These are phyloP conservation scores for Gouania willdenowi DNA, from an alignment of 2,797 vertebrate species.

Conservation along the genomic window DNA sequence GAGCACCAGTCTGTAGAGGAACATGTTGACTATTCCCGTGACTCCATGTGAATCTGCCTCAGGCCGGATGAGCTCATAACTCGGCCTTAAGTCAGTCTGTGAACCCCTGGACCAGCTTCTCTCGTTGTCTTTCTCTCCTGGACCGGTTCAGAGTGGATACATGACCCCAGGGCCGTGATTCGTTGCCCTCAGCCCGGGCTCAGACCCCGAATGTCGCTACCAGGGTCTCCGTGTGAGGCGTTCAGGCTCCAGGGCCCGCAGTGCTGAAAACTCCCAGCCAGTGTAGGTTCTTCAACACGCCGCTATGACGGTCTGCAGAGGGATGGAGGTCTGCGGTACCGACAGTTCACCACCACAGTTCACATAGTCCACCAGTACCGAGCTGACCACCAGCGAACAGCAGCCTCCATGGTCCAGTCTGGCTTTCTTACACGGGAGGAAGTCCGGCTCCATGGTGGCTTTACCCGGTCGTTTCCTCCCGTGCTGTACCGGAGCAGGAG, in stretches of 20 bases:
- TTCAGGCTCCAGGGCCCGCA: not conserved
- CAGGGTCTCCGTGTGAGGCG: not conserved
- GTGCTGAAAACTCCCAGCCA: not conserved
- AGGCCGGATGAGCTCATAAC: not conserved
- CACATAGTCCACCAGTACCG: constrained; percentile 42
- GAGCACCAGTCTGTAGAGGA: too few relatives aligned
- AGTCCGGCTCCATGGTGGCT: constrained; percentile 65
- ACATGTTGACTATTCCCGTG: not conserved
- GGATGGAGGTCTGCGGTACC: constrained; percentile 15
- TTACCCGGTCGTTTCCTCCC: constrained; percentile 54
- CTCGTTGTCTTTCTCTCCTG: too few relatives aligned
- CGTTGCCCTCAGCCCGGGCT: not conserved
- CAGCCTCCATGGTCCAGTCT: constrained; percentile 30
- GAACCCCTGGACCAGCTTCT: too few relatives aligned
- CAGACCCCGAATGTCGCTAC: too few relatives aligned
- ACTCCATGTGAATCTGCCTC: not conserved
- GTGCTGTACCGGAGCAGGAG: not conserved
- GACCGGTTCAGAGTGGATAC: not conserved
- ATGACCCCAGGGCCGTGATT: not conserved
- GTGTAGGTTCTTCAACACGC: constrained; percentile 36
- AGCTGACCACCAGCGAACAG: not conserved
- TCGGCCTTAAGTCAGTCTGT: constrained; percentile 19
- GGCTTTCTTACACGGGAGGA: constrained; percentile 63
- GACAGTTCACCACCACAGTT: constrained; percentile 36
- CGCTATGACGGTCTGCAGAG: constrained; percentile 43